Evolutionary conservation across 2,888 invertebrate species (phyloP).

Genomic region (Tricholauxania praeusta): DNA sequence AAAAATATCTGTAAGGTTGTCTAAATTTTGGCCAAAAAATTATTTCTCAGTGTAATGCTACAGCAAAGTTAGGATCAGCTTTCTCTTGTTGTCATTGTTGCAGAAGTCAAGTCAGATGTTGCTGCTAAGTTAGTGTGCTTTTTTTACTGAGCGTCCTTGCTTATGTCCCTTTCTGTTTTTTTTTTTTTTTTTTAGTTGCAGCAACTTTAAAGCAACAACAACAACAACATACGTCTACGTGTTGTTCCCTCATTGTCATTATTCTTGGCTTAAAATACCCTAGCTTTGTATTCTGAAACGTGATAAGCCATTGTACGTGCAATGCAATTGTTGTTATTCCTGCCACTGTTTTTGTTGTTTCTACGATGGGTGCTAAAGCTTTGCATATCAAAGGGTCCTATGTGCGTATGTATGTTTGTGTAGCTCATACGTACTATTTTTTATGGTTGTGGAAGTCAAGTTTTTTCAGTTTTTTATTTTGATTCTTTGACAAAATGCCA

Average conservation of each 20-base stretch:
- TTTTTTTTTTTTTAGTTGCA: slow-evolving; percentile 10
- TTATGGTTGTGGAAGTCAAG: no score
- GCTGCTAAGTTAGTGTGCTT: slow-evolving; percentile 22
- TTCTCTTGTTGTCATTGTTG: slow-evolving; percentile 40
- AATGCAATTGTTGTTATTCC: slow-evolving; percentile 46
- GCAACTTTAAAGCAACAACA: slow-evolving; percentile 48
- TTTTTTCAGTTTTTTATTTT: no score
- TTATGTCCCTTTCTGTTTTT: no score
- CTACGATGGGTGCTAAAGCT: neutral
- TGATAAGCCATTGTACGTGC: slow-evolving; percentile 60
- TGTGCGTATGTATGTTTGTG: neutral
- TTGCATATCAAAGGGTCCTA: neutral
- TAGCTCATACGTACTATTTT: no score
- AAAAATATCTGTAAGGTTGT: no score
- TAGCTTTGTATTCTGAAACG: slow-evolving; percentile 53
- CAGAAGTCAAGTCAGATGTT: slow-evolving; percentile 48
- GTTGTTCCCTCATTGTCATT: slow-evolving; percentile 50
- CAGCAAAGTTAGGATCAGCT: no score
- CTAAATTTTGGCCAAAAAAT: no score
- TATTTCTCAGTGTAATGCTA: no score
- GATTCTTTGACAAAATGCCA: no score
- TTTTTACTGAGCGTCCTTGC: no score
- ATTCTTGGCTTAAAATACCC: slow-evolving; percentile 52
- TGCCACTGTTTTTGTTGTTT: neutral
- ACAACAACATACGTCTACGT: slow-evolving; percentile 51